Conservation (phyloP, 2,113 vertebrate species). For the Eudorcas thomsonii region DNA sequence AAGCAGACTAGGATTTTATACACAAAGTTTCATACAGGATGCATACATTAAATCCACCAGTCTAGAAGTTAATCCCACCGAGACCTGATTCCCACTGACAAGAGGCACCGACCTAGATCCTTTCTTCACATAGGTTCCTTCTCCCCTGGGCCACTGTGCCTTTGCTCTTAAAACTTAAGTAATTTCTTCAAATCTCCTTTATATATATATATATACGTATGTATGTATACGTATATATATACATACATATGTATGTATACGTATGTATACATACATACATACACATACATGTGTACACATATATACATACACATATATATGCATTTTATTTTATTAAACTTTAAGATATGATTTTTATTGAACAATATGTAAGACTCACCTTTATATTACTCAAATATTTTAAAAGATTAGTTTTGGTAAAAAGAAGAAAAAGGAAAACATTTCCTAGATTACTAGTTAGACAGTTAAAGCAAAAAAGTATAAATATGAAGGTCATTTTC, state of each 20-base stretch:
- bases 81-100: not conserved
- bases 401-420: constrained; percentile 55
- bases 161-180: not conserved
- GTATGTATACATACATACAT: not conserved
- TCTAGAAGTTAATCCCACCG: not conserved
- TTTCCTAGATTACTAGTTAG: constrained; percentile 53
- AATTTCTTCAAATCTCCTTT: not conserved
- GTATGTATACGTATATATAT: not conserved
- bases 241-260: not conserved
- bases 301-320: not conserved
- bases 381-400: constrained; percentile 73
- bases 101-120: not conserved
- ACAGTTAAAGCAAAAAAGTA: constrained; percentile 59
- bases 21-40: not conserved
- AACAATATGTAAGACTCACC: constrained; percentile 49
- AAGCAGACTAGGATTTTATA: not conserved
- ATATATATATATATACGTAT: not conserved
- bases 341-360: constrained; percentile 79
- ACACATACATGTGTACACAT: not conserved
- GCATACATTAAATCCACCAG: not conserved
- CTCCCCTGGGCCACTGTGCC: not conserved
- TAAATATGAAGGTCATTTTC: constrained; percentile 74
- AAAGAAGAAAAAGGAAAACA: not conserved
- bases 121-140: not conserved
- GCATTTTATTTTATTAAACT: not conserved